Base-by-base conservation (phyloP, 2,797 vertebrate genomes). In the Gobionotothen gibberifrons region DNA sequence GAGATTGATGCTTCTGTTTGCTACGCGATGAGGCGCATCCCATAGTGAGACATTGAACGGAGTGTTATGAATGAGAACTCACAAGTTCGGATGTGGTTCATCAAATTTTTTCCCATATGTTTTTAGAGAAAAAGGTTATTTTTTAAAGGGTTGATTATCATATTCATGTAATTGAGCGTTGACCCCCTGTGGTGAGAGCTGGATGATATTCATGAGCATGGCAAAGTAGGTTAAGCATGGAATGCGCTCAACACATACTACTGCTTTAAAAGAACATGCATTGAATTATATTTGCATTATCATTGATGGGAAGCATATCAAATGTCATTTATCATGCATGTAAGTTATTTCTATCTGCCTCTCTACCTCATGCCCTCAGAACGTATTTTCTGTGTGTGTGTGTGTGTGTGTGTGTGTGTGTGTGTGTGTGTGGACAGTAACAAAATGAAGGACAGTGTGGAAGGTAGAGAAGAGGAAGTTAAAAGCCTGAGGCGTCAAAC, bases 281-380 rank as follows among this genome's bases (percentile, higher is more conserved):
- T 46, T 77, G 16, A 68, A 78, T 84, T 40, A 43, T 70, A 79
- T 82, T 84, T 79, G 65, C 72, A 81, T 75, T 65, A 74, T 56
- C 56, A 26, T 76, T 12, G 78, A 58, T 70, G 36, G 51, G 29
- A 75, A 54, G 62, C 26, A 52, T 40, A 11, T 62, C 46, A 58
- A 81, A 77, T 47, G 2, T 6, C 0, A 62, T 78, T 16, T 47
- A 72, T 78, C 74, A 83, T 79, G 32, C 52, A 79, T 74, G 47
- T 6, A 68, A 5, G 52, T 69, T 62, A 58, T 73, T 81, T 76
- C 62, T 32, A 57, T 51, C 21, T n/a, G 43, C 36, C 17, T 49
- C 16, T 56, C n/a, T 44, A 22, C 21, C 29, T 4, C 51, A 17
- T 54, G 19, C 36, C 47, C 7, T 54, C 15, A 9, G 29, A 19